Percentiles rank a stretch among this genome's conserved stretches.
Conservation (phyloP, 2,888 invertebrate genomes). For the Formica aserva region DNA sequence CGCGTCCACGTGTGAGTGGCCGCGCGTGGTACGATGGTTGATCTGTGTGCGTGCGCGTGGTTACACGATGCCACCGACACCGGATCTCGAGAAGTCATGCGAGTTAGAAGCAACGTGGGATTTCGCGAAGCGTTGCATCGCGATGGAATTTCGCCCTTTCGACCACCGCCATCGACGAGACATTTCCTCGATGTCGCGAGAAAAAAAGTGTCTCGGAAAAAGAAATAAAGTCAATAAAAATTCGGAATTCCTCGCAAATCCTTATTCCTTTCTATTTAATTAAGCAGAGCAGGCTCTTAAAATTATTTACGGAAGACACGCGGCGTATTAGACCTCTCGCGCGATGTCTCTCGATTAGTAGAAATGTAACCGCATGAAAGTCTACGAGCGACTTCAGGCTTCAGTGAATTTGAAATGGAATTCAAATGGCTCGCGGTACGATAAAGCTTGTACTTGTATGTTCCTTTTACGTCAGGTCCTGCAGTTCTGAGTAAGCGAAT, state of each 20-base stretch:
- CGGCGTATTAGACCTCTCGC: not conserved
- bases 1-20: not conserved
- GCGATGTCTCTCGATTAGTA: not conserved
- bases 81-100: slow-evolving; percentile 46
- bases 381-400: slow-evolving; percentile 13
- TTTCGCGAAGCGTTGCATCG: slow-evolving; percentile 29
- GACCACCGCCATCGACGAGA: not conserved
- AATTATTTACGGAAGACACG: not conserved
- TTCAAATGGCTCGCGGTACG: slow-evolving; percentile 27
- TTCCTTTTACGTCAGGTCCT: slow-evolving; percentile 29
- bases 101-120: slow-evolving; percentile 50
- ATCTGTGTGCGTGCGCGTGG: slow-evolving; percentile 13
- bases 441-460: slow-evolving; percentile 5
- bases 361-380: not conserved
- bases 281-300: not conserved
- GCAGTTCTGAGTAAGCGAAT: slow-evolving; percentile 24
- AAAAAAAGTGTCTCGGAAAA: not conserved
- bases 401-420: slow-evolving; percentile 47
- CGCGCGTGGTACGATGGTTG: slow-evolving; percentile 31
- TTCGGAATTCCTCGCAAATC: not conserved
- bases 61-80: slow-evolving; percentile 52
- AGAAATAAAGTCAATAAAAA: not conserved
- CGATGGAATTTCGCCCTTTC: slow-evolving; percentile 44
- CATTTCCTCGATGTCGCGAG: not conserved
- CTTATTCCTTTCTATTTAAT: not conserved